phyloP scores from a whole-genome alignment of 2,113 vertebrate genomes.

The Eurypyga helias region DNA sequence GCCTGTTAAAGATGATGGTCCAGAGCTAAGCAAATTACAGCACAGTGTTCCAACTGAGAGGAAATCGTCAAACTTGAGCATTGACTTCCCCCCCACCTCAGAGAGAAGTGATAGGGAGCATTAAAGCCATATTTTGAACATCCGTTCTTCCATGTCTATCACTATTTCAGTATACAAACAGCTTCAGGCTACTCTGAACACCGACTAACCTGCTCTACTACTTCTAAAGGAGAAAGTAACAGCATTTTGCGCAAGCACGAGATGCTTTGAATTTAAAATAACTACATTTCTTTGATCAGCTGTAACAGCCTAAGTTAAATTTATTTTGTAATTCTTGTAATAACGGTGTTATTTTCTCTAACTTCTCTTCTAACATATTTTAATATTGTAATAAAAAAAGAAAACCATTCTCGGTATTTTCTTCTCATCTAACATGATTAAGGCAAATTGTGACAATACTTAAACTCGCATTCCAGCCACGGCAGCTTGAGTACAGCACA shows the following conservation, averaged over 20 bases:
- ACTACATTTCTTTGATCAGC: background rate
- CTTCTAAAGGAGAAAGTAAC: background rate
- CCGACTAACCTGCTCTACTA: background rate
- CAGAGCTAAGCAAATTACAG: background rate
- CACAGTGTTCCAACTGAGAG: background rate
- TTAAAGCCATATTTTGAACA: background rate
- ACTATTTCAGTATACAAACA: rapidly evolving
- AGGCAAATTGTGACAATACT: background rate
- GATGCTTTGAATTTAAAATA: background rate
- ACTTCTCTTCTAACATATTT: background rate
- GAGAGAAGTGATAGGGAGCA: background rate
- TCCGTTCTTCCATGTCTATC: background rate
- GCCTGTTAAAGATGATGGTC: background rate
- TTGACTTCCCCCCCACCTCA: no score
- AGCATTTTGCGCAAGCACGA: background rate
- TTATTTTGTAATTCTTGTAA: background rate
- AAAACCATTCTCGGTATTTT: background rate
- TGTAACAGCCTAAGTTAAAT: background rate
- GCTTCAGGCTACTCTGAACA: background rate
- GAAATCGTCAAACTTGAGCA: background rate
- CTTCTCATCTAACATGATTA: background rate
- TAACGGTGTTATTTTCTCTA: background rate
- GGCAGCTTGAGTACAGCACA: background rate
- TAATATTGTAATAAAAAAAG: background rate
- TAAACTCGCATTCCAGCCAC: background rate